These are phyloP conservation scores for Poeciliopsis gracilis DNA, from an alignment of 2,797 vertebrate species.

Conservation along the genomic window DNA sequence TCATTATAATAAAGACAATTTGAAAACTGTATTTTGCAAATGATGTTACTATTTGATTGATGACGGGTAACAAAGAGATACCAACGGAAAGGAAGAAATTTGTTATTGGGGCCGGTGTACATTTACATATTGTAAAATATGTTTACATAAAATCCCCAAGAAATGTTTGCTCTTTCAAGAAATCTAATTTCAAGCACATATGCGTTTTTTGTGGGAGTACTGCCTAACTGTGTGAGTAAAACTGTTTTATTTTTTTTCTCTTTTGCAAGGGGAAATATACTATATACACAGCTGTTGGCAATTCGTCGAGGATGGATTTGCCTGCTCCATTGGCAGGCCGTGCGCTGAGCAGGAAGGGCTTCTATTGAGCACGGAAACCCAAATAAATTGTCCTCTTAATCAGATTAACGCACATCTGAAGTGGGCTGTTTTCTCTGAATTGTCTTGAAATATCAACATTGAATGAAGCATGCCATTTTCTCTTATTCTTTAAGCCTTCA, in stretches of 20 bases:
- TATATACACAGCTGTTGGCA: constrained; percentile 80
- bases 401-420: constrained; percentile 73
- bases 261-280: constrained; percentile 59
- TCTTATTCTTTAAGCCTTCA: constrained; percentile 33
- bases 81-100: background rate
- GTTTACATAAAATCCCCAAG: background rate
- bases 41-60: background rate
- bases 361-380: constrained; percentile 66
- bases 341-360: constrained; percentile 59
- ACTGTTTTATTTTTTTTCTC: constrained; percentile 16
- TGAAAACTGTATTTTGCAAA: background rate
- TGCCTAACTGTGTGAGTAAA: constrained; percentile 60
- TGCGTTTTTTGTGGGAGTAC: constrained; percentile 9
- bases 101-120: background rate
- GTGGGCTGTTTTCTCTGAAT: constrained; percentile 53
- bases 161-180: background rate
- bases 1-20: background rate
- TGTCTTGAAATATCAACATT: constrained; percentile 54
- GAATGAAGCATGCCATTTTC: constrained; percentile 27
- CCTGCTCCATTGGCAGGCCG: constrained; percentile 49
- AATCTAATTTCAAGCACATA: background rate
- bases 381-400: constrained; percentile 78
- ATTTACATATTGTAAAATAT: background rate
- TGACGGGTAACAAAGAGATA: background rate
- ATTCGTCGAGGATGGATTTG: constrained; percentile 58